Evolutionary conservation across 1,140 invertebrate genomes (phyloP), one percentile per base, ranked within the genome.

Genomic region (Neotoxoptera formosana): DNA sequence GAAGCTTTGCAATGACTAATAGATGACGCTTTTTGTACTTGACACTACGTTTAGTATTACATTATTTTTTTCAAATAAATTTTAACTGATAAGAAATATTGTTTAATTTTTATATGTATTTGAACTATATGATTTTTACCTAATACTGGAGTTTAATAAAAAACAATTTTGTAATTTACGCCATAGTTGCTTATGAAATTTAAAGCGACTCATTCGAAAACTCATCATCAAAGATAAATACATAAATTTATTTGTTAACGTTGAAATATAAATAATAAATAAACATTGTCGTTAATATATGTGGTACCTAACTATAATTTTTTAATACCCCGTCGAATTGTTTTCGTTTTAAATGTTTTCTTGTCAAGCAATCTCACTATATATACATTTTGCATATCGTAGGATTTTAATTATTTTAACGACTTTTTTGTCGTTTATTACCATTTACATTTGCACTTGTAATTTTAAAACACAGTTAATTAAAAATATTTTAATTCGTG

Each of bases 1-100:
- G 89, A 23, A 45, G 6, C n/a, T 67, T 67, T 67, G 11, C 89
- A 90, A 90, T 67, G 36, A 90, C 89, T 67, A 90, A 90, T 90
- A 90, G 56, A 34, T 60, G 56, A 90, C 89, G 36, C 21, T 90
- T 45, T 67, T 30, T 60, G 89, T 90, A 67, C 36, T 67, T 45
- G 23, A 56, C 51, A 41, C 47, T 34, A 23, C 2, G 56, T 90
- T 90, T 67, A 90, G 60, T 17, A 30, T 76, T n/a, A 34, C 17
- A 76, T 76, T n/a, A n/a, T 17, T 76, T n/a, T 76, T 76, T 76
- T n/a, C 1, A n/a, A n/a, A 1, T 76, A 14, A 76, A 76, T 17
- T 76, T 30, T 34, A 76, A n/a, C 60, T 76, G 60, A 76, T 76
- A 45, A 41, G 20, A 23, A 20, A 51, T 53, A 53, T 53, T 53